Evolutionary conservation across 2,797 vertebrate species (phyloP).

Genomic region (Cyprinella venusta): DNA sequence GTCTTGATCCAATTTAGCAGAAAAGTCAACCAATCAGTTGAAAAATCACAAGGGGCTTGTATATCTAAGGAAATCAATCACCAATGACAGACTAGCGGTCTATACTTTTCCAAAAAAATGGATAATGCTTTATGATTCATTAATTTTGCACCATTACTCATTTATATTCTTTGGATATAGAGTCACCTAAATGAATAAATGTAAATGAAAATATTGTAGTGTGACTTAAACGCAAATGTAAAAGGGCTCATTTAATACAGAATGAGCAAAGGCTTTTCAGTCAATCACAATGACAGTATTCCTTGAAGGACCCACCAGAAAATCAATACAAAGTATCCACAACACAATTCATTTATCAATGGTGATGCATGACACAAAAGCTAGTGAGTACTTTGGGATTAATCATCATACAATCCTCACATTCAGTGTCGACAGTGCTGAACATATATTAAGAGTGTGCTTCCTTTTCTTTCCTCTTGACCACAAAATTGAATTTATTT

Average conservation of each 20-base stretch:
- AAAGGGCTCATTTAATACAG: background rate
- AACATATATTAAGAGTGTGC: background rate
- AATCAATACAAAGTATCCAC: conserved; percentile 11
- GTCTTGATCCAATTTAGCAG: conserved; percentile 11
- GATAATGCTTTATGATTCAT: background rate
- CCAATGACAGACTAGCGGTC: background rate
- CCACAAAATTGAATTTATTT: background rate
- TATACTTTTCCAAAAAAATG: background rate
- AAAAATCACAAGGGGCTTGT: background rate
- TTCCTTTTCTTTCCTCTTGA: background rate
- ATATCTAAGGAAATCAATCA: background rate
- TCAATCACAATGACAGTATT: conserved; percentile 10
- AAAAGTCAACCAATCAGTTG: background rate
- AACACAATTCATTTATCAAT: background rate
- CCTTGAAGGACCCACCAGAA: background rate
- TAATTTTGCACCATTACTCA: background rate
- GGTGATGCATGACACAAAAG: background rate
- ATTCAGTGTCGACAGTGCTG: background rate
- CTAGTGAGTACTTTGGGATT: background rate
- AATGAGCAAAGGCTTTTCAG: background rate
- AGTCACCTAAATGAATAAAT: background rate
- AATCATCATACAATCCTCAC: background rate
- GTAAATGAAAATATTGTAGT: background rate
- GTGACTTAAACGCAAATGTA: background rate
- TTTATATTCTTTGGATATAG: background rate